Evolutionary conservation across 2,888 invertebrate species (phyloP), one percentile per base, ranked within the genome.

Genomic region (Bombylius major): DNA sequence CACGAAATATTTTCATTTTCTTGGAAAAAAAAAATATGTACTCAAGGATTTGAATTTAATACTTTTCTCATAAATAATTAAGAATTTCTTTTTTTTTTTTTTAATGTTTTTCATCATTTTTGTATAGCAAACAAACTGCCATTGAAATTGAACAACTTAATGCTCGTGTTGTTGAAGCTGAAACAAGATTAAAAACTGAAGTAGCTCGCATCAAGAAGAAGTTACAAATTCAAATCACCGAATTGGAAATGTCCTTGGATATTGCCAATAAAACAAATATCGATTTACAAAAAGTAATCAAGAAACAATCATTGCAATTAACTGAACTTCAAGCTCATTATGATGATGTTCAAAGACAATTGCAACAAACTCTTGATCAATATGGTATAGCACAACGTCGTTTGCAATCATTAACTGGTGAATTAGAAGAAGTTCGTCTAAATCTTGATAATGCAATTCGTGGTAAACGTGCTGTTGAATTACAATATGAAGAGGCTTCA

Each of bases 201-300:
- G 91, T 97, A 57, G 83, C 85, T 64, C 91, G 96, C 78, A 90
- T 97, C 80, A 96, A 96, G 88, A 97, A 97, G 93, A 97, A 97
- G 89, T 80, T 95, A 75, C 95, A 95, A 79, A 89, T 95, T 73
- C 93, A 93, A 71, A 96, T 97, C 77, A 95, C 95, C 67, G 96
- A 97, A 76, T 79, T 97, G 70, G 96, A 96, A 76, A 84, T 96
- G 80, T 89, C 93, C 56, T 83, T 99, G 76, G 97, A 97, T 78
- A 91, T 94, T 66, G 91, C 95, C 79, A 97, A 98, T 83, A 94
- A 97, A 82, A 93, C 88, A 79, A 96, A 96, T 82, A 87, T 96
- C 71, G 93, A 95, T 73, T 82, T 96, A 73, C 95, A 96, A 78
- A 94, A 95, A 83, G 90, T 92, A 70, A 89, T 95, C 81, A 97